Evolutionary conservation across 2,797 vertebrate genomes (phyloP).

Genomic region (Anniella stebbinsi): DNA sequence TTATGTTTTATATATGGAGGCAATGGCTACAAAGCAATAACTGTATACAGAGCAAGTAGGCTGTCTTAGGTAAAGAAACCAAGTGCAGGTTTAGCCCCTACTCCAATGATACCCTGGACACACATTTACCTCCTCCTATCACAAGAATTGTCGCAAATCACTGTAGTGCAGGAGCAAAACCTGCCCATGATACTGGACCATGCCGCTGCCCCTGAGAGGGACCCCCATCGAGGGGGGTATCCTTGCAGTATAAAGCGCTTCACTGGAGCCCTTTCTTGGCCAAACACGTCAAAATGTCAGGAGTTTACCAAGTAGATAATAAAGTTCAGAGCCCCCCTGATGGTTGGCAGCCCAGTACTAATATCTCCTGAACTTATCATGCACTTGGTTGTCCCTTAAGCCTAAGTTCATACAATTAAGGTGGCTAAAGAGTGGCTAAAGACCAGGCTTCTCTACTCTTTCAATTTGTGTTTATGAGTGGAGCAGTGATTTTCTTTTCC

Average conservation of each 20-base stretch:
- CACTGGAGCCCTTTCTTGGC: neutral
- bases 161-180: neutral
- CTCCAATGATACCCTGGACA: neutral
- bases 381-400: neutral
- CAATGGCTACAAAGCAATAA: neutral
- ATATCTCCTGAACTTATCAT: neutral
- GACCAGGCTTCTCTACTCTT: neutral
- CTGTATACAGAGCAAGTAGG: neutral
- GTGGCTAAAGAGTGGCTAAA: neutral
- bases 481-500: neutral
- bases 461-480: neutral
- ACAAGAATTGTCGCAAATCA: neutral
- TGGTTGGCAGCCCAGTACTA: neutral
- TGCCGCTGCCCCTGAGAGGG: neutral
- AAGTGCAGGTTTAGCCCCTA: neutral
- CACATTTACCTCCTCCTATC: neutral
- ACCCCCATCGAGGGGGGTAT: neutral
- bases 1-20: neutral
- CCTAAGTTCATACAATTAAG: neutral
- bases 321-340: neutral
- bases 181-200: no score
- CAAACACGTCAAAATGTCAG: neutral
- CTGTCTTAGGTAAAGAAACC: neutral
- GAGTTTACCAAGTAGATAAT: neutral
- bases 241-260: neutral